Evolutionary conservation across 2,797 vertebrate species (phyloP), one percentile per base, ranked within the genome.

Genomic region (Champsocephalus esox): DNA sequence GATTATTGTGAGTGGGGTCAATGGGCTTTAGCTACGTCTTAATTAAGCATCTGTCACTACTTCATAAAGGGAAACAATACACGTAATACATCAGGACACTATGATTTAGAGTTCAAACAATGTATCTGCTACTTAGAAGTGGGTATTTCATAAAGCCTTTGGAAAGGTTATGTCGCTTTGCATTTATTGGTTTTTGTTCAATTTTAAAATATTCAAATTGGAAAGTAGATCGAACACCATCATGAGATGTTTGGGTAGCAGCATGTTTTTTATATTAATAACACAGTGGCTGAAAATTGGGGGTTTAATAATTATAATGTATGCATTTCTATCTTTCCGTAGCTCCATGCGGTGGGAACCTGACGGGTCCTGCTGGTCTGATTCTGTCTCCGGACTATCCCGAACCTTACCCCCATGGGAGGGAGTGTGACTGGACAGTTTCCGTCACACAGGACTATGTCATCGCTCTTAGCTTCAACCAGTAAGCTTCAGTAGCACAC

Each of bases 381-480:
- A 99, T 99, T 85, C 88, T 99, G 78, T 99, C 98, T 24, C 98
- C 98, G 0, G 96, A 97, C 90, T 99, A 98, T 70, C 98, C 98
- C 0, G 97, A 99, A 80, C 98, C 97, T 0, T 99, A 99, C 71
- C 98, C 98, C 0, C 97, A 98, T 0, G 96, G 97, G 51, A 95
- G 97, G 82, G 98, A 99, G 87, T 99, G 98, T 34, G 98, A 99
- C 94, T 99, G 98, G 98, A 96, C 93, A 44, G 94, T 99, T 56
- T 95, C 94, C 0, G 98, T 99, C 67, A 97, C 96, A 0, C 94
- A 93, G 0, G 98, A 99, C 86, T 99, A 97, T 14, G 97, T 99
- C 93, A 99, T 99, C 21, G 96, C 97, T 41, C 94, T 99, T 70
- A 96, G 93, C 38, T 99, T 99, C 79, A 97, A 96, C 72, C 95